phyloP scores from a whole-genome alignment of 2,113 vertebrate genomes.

The Capricornis sumatraensis region DNA sequence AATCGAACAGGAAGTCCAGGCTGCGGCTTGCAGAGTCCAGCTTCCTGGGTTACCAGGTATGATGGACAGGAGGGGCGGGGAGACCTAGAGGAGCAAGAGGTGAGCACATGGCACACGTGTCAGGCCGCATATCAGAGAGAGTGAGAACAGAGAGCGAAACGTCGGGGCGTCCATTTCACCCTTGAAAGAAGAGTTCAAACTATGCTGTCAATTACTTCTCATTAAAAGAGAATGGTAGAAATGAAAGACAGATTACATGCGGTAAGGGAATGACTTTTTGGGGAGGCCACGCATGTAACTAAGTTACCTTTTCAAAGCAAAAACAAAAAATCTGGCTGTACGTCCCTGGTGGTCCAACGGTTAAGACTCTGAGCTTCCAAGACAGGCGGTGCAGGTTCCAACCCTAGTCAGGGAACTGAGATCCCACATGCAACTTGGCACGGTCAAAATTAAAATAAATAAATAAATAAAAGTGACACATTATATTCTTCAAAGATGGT shows the following conservation, averaged over 20 bases:
- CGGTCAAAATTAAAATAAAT: rapidly evolving
- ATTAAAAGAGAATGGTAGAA: not conserved
- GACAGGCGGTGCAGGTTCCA: not conserved
- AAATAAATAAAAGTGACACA: not conserved
- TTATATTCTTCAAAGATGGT: not conserved
- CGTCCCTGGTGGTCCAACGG: not conserved
- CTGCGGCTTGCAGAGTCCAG: not conserved
- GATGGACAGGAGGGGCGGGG: not conserved
- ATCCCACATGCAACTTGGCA: not conserved
- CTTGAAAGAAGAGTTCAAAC: not conserved
- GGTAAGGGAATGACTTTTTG: not conserved
- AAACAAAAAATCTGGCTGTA: not conserved
- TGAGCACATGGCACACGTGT: rapidly evolving
- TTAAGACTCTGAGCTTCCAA: not conserved
- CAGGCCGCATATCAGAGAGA: no score
- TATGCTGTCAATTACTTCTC: not conserved
- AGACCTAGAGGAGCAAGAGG: no score
- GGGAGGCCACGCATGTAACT: not conserved
- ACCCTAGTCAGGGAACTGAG: not conserved
- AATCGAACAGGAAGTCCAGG: not conserved
- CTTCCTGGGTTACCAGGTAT: not conserved
- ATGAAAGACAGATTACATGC: not conserved
- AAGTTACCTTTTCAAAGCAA: not conserved
- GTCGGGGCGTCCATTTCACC: rapidly evolving
- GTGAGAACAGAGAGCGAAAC: not conserved